Conservation (phyloP, 2,113 vertebrate species). For the Tricholaema leucomelas region DNA sequence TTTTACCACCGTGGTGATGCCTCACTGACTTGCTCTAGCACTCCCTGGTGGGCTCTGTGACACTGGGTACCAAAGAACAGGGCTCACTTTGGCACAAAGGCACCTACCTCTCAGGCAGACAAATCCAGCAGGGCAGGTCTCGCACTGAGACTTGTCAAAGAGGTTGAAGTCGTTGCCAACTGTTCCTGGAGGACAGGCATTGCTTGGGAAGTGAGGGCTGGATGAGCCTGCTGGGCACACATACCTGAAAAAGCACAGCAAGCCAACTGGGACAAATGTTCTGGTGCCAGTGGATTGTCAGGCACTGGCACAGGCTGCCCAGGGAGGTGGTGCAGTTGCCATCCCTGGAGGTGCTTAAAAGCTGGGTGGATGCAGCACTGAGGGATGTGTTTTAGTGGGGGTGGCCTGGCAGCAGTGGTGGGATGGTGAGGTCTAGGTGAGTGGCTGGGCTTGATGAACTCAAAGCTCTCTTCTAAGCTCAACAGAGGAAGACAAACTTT, state of each 20-base stretch:
- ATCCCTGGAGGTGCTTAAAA: no score
- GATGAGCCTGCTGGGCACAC: slow-evolving; percentile 83
- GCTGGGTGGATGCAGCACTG: no score
- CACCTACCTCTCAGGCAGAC: slow-evolving; percentile 81
- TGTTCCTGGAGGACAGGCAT: slow-evolving; percentile 83
- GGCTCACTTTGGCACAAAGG: not conserved
- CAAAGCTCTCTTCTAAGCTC: no score
- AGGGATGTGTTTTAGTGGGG: no score
- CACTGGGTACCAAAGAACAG: not conserved
- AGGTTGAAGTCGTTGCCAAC: slow-evolving; percentile 76
- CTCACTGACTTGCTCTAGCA: not conserved
- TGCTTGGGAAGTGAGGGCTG: slow-evolving; percentile 76
- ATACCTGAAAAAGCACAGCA: slow-evolving; percentile 62
- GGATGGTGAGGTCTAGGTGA: no score
- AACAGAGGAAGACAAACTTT: not conserved
- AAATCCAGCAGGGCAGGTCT: slow-evolving; percentile 79
- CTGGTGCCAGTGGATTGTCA: no score
- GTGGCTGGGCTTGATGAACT: no score
- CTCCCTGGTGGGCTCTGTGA: not conserved
- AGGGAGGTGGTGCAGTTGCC: no score
- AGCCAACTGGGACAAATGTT: not conserved
- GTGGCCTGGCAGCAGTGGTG: no score
- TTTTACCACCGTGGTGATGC: accelerated
- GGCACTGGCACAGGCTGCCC: no score
- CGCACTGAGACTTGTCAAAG: slow-evolving; percentile 85